Evolutionary conservation across 2,888 invertebrate genomes (phyloP), one percentile per base, ranked within the genome.

Genomic region (Cheilosia variabilis): DNA sequence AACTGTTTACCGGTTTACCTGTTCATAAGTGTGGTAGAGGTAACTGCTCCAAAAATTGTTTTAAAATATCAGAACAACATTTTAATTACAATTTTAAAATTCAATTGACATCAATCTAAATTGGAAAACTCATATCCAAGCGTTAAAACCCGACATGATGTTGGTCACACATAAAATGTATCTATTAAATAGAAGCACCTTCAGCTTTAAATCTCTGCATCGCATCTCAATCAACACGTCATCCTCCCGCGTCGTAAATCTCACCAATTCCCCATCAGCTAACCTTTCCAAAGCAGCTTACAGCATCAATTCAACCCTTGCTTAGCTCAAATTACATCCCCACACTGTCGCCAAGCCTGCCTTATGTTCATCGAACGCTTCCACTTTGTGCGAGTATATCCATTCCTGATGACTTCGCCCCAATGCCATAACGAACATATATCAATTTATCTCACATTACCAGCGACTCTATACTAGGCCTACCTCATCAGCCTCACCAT

Each of bases 391-490:
- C 22, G 22, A 22, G 22, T 22, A 17, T 45, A 45, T 50, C 52
- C 47, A 55, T 55, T 45, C 37, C 72, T 63, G 71, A 60, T 60
- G 60, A 52, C 19, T 9, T 15, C 50, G 43, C 19, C 52, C 41
- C 19, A 10, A 47, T 47, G 9, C 6, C 24, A 52, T 6, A 52
- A 27, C 52, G 6, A 52, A 15, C 65, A 53, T 60, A 79, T 34
- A 72, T 72, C 72, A 79, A 72, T 79, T 72, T 58, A 65, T 65
- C 45, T 45, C 66, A 58, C 47, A 58, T 37, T 45, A 34, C n/a
- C 4, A 57, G 3, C 24, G 24, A 22, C 27, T 13, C 52, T 2
- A 4, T 15, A 4, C 27, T 47, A 19, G 9, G 22, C 52, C 15
- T 15, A 52, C 24, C 52, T 24, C 52, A 52, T 52, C 63, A 55